phyloP scores from a whole-genome alignment of 2,888 invertebrate species.

The Erebia aethiops region DNA sequence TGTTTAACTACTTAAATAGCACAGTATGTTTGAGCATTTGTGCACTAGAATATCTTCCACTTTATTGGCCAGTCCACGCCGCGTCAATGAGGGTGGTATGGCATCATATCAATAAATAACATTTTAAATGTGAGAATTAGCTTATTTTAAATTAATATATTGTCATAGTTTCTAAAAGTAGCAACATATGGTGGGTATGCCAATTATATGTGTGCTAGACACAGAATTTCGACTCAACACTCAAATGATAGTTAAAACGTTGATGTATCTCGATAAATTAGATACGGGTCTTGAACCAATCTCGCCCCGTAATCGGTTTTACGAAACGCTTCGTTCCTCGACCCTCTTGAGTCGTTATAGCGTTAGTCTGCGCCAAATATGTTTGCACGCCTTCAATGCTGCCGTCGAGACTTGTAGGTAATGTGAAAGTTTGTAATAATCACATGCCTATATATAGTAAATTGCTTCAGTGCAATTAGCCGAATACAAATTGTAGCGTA shows the following conservation, averaged over 20 bases:
- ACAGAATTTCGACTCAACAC: constrained; percentile 24
- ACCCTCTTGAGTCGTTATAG: constrained; percentile 63
- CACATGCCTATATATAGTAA: constrained; percentile 41
- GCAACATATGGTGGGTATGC: too few relatives aligned
- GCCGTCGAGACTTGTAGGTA: constrained; percentile 41
- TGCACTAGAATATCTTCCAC: too few relatives aligned
- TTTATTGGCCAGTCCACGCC: too few relatives aligned
- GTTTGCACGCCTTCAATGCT: constrained; percentile 42
- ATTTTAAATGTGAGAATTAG: too few relatives aligned
- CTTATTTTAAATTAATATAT: too few relatives aligned
- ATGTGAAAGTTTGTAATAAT: constrained; percentile 51
- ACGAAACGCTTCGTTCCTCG: constrained; percentile 62
- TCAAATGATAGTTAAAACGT: constrained; percentile 35
- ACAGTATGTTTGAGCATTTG: too few relatives aligned
- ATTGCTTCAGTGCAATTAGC: constrained; percentile 39
- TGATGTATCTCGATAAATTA: constrained; percentile 73
- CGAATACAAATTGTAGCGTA: constrained; percentile 26
- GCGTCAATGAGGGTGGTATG: too few relatives aligned
- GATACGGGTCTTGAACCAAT: constrained; percentile 70
- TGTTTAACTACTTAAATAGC: too few relatives aligned
- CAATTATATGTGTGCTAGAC: constrained; percentile 11
- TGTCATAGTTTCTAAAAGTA: too few relatives aligned
- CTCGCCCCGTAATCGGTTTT: constrained; percentile 71
- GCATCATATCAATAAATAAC: too few relatives aligned
- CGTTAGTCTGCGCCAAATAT: constrained; percentile 52